Base-by-base conservation (phyloP, 2,113 vertebrate species). In the Gasterosteus nipponicus region DNA sequence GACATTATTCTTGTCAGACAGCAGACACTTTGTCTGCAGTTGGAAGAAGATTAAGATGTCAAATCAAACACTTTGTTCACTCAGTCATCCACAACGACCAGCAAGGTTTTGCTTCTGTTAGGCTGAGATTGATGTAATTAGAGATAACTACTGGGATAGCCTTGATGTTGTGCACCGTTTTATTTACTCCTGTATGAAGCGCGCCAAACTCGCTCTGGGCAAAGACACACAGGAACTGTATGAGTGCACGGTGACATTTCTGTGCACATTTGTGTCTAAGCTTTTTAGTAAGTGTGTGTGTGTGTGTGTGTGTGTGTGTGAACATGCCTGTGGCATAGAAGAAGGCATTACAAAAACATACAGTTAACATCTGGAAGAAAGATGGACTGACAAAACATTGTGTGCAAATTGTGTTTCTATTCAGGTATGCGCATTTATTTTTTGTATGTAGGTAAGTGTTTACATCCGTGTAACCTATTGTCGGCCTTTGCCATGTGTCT, bases 311-410 rank as follows among this genome's bases (percentile, higher is more conserved):
- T 38, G 35, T 38, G 35, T 38, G 35, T 38, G 35, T 70, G 75
- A 88, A 88, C 38, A 67, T 65, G 82, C 88, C 83, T 22, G 4
- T 76, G 59, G 81, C 86, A 82, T 80, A 86, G 73, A 86, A 74
- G 86, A 78, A 80, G 42, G 49, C 75, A 77, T 69, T 76, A 81
- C 75, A 67, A 64, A 76, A 75, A 72, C 72, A 73, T 66, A 84
- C 35, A 67, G 73, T 65, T 71, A 77, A 67, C 47, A 80, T 87
- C 73, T 75, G 63, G 71, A 77, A 65, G 47, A 63, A 73, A 57
- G 72, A 75, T 14, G 58, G 59, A 84, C 68, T 68, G 60, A 75
- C 26, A 62, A 51, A 67, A 71, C 47, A 58, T 49, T 65, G 57
- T 80, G 53, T 56, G 14, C 51, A 58, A 82, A 73, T 58, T 87